These are phyloP conservation scores for Hyles vespertilio DNA, from an alignment of 1,140 invertebrate genomes.

Conservation along the genomic window DNA sequence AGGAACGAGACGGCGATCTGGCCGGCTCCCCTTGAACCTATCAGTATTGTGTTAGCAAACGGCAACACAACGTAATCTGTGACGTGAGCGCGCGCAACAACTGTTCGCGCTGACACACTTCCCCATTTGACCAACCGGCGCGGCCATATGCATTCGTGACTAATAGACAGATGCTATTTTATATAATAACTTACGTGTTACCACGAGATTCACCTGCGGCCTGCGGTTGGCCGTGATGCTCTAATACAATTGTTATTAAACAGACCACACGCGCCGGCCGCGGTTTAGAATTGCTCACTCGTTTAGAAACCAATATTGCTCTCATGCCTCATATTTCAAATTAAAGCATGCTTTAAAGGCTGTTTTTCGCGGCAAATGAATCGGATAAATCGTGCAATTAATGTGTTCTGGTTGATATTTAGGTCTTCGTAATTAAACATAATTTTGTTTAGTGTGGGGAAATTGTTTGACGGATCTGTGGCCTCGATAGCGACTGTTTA, in stretches of 20 bases:
- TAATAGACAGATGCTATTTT: constrained; percentile 36
- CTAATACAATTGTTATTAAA: not conserved
- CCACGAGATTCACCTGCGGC: constrained; percentile 7
- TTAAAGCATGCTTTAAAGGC: too few species aligned
- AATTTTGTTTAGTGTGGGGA: too few species aligned
- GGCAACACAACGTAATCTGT: constrained; percentile 54
- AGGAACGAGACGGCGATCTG: constrained; percentile 62
- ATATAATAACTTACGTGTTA: constrained; percentile 17
- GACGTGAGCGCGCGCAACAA: constrained; percentile 56
- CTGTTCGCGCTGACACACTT: constrained; percentile 69
- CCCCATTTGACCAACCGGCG: constrained; percentile 59
- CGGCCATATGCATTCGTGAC: constrained; percentile 53
- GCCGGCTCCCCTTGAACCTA: constrained; percentile 73
- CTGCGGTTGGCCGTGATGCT: not conserved
- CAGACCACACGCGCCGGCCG: not conserved
- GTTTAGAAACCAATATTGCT: too few species aligned
- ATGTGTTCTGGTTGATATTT: too few species aligned
- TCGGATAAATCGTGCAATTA: too few species aligned
- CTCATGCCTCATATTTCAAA: too few species aligned
- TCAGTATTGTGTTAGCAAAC: constrained; percentile 40
- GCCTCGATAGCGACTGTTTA: too few species aligned
- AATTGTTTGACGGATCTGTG: too few species aligned
- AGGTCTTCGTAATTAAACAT: too few species aligned
- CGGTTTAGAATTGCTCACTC: too few species aligned
- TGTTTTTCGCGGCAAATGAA: too few species aligned